Evolutionary conservation across 2,797 vertebrate genomes (phyloP).

Genomic region (Danio jaintianensis): DNA sequence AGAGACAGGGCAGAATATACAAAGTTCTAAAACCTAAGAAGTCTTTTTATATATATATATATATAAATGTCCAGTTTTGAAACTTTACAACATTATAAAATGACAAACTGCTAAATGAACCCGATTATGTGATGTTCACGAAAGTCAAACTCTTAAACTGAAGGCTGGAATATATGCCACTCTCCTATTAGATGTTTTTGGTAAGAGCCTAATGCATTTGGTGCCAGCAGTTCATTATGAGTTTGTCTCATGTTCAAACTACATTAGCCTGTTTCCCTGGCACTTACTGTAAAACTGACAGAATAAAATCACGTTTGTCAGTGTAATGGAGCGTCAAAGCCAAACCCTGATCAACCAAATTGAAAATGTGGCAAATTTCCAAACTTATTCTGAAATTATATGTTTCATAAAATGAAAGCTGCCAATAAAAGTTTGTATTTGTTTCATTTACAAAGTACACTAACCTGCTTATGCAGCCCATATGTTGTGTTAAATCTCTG

Average conservation of each 20-base stretch:
- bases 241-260: background rate
- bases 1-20: slow-evolving; percentile 38
- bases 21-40: slow-evolving; percentile 17
- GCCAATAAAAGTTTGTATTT: background rate
- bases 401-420: background rate
- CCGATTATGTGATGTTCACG: background rate
- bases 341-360: background rate
- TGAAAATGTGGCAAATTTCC: background rate
- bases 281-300: background rate
- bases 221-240: background rate
- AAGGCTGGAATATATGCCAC: background rate
- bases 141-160: background rate
- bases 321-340: background rate
- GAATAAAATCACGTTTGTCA: slow-evolving; percentile 1
- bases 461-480: background rate
- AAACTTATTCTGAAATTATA: background rate
- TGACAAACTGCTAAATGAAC: background rate
- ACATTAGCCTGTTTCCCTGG: background rate
- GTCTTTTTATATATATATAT: background rate
- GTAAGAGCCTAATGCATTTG: background rate
- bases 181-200: background rate
- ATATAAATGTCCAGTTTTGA: background rate
- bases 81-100: background rate
- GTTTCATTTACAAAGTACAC: background rate
- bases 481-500: slow-evolving; percentile 12